Evolutionary conservation across 2,797 vertebrate species (phyloP).

Genomic region (Alosa sapidissima): DNA sequence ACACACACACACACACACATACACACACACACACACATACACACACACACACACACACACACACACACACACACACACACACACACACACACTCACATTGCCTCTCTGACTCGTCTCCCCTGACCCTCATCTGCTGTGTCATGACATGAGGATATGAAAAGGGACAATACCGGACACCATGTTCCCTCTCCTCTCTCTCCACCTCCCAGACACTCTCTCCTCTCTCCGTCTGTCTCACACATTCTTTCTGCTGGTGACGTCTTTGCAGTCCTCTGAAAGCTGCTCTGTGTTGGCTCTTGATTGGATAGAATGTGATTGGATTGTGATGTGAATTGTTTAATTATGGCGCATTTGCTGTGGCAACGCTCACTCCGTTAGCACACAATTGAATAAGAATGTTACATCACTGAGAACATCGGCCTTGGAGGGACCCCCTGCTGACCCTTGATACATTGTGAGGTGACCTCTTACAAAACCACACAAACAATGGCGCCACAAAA

Average conservation of each 20-base stretch:
- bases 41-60: neutral
- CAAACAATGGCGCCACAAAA: neutral
- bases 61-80: neutral
- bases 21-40: no score
- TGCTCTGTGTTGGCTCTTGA: neutral
- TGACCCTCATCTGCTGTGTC: neutral
- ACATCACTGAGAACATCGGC: slow-evolving; percentile 1
- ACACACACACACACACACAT: neutral
- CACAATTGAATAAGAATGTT: neutral
- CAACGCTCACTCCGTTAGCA: neutral
- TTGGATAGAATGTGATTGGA: neutral
- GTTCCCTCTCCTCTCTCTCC: neutral
- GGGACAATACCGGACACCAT: neutral
- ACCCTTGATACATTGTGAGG: neutral
- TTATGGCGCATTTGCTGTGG: neutral
- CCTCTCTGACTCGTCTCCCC: neutral
- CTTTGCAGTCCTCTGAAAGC: neutral
- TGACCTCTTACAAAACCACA: neutral
- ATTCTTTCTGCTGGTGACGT: neutral
- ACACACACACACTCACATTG: neutral
- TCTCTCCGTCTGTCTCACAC: neutral
- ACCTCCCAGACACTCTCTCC: no score
- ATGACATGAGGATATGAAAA: neutral
- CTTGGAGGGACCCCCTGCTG: neutral
- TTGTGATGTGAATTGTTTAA: neutral